Evolutionary conservation across 2,888 invertebrate species (phyloP), one percentile per base, ranked within the genome.

Genomic region (Oxystoma pomonae): DNA sequence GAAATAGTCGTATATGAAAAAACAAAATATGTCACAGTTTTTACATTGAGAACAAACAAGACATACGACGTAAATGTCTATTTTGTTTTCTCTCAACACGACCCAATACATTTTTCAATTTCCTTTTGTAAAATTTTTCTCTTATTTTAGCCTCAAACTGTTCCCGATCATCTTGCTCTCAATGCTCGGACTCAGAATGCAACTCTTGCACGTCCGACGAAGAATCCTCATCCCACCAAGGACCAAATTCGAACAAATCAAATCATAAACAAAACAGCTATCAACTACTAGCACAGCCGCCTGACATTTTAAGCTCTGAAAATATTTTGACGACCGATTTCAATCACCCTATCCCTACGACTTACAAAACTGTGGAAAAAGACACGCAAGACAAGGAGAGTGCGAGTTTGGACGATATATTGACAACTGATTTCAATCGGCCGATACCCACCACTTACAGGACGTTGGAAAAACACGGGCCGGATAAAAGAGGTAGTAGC

Each of bases 81-180:
- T n/a, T n/a, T n/a, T n/a, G n/a, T n/a, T n/a, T n/a, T n/a, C n/a
- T n/a, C n/a, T n/a, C n/a, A n/a, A n/a, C n/a, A n/a, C n/a, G n/a
- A n/a, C n/a, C n/a, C n/a, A n/a, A n/a, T n/a, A n/a, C n/a, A n/a
- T n/a, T n/a, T n/a, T n/a, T n/a, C n/a, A n/a, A n/a, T n/a, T n/a
- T n/a, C n/a, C n/a, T n/a, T n/a, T n/a, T n/a, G n/a, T n/a, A 50
- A 50, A 9, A 50, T 50, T 50, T 50, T 51, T 64, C 60, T 67
- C 74, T 81, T 35, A 35, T 35, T 75, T 77, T 82, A 83, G 89
- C 86, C 70, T 90, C 90, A 0, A 87, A 86, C 55, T 90, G 90
- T 75, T 91, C 91, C 0, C 85, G 86, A 58, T 86, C 89, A 0
- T 89, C 90, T 16, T 87, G 86, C 72, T 89, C 90, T 0, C 84